phyloP scores from a whole-genome alignment of 1,140 invertebrate species.

The Ephestia elutella region DNA sequence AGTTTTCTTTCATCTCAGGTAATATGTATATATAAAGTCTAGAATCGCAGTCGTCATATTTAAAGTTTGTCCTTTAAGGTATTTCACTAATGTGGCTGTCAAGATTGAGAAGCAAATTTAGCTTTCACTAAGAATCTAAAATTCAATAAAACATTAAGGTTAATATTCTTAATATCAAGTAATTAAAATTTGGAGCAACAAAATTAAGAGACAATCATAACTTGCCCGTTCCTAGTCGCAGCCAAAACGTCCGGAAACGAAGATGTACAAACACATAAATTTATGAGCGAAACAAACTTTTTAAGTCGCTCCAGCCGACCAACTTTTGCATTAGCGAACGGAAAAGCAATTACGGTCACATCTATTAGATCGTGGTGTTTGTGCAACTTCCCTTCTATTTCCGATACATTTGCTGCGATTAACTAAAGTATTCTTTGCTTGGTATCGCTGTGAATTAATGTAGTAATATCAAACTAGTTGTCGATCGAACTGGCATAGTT shows the following conservation, averaged over 20 bases:
- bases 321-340: constrained; percentile 68
- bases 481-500: neutral
- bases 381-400: constrained; percentile 31
- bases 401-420: constrained; percentile 22
- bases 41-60: too few relatives aligned
- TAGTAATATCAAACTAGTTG: constrained; percentile 1
- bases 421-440: neutral
- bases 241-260: constrained; percentile 44
- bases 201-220: constrained; percentile 12
- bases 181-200: constrained; percentile 6
- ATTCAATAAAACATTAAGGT: too few relatives aligned
- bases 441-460: constrained; percentile 5
- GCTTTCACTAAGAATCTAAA: too few relatives aligned
- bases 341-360: constrained; percentile 55
- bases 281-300: constrained; percentile 66
- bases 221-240: constrained; percentile 15
- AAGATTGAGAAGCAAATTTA: too few relatives aligned
- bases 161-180: neutral
- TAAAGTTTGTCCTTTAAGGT: too few relatives aligned
- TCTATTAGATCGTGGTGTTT: constrained; percentile 44
- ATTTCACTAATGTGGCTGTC: too few relatives aligned
- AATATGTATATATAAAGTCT: too few relatives aligned
- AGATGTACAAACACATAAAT: constrained; percentile 67
- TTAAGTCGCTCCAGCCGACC: constrained; percentile 46
- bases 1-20: too few relatives aligned